A percentile compares a stretch with the other conserved stretches of the same genome.
Evolutionary conservation across 2,888 invertebrate species (phyloP).

Genomic region (Poecilus cupreus): DNA sequence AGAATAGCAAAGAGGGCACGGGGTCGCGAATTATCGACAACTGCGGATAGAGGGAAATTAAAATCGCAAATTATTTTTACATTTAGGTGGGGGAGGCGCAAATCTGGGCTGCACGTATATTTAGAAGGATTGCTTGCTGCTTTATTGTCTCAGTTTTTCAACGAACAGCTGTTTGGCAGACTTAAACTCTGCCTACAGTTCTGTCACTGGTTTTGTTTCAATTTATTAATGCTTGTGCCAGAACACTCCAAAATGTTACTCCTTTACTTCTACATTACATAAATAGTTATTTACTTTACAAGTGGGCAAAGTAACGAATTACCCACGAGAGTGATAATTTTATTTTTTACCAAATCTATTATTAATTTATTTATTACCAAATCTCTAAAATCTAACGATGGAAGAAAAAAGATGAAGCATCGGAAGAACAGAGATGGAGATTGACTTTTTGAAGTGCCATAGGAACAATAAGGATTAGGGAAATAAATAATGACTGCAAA

Average conservation of each 20-base stretch:
- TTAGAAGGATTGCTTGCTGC: constrained; percentile 66
- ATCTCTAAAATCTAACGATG: too few species aligned
- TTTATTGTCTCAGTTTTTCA: constrained; percentile 67
- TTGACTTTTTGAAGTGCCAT: too few species aligned
- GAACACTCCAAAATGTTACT: constrained; percentile 13
- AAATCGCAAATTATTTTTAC: constrained; percentile 64
- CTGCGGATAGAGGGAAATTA: constrained; percentile 62
- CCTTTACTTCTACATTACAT: neutral
- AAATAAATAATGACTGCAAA: too few species aligned
- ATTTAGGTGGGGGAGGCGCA: constrained; percentile 68
- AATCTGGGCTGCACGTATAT: constrained; percentile 68
- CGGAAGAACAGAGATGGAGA: too few species aligned
- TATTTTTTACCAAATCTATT: too few species aligned
- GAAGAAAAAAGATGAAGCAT: too few species aligned
- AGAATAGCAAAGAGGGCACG: constrained; percentile 57
- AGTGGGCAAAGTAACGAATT: too few species aligned
- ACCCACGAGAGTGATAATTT: too few species aligned
- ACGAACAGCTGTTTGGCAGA: constrained; percentile 67
- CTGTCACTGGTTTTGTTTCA: constrained; percentile 41
- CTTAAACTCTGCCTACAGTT: constrained; percentile 39
- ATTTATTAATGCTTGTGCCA: constrained; percentile 51
- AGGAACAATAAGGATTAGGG: too few species aligned
- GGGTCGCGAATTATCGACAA: constrained; percentile 62
- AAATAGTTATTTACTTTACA: too few species aligned
- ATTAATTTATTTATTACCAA: too few species aligned